Evolutionary conservation across 2,888 invertebrate species (phyloP).

Genomic region (Stratiomys singularior): DNA sequence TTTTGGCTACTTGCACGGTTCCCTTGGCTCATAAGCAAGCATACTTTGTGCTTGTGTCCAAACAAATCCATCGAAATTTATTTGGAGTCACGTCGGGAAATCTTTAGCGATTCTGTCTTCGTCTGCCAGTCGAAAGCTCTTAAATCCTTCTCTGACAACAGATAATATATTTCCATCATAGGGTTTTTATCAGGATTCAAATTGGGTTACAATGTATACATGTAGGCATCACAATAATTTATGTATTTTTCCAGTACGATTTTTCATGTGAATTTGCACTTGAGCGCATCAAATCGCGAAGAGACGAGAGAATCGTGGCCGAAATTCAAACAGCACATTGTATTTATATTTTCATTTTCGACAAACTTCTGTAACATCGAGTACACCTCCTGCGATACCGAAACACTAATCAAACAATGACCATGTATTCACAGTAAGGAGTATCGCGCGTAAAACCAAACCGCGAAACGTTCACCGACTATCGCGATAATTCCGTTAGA

Average conservation of each 20-base stretch:
- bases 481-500: not conserved
- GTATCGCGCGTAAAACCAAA: slow-evolving; percentile 9
- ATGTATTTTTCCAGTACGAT: not conserved
- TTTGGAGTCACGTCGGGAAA: slow-evolving; percentile 40
- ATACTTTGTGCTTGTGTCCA: slow-evolving; percentile 17
- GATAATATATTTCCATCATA: slow-evolving; percentile 35
- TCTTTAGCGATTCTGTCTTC: slow-evolving; percentile 11
- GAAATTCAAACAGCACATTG: no score
- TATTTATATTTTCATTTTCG: no score
- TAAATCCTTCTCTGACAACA: slow-evolving; percentile 22
- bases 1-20: slow-evolving; percentile 10
- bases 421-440: not conserved
- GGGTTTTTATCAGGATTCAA: slow-evolving; percentile 22
- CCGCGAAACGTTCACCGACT: slow-evolving; percentile 6
- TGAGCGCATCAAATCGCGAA: not conserved
- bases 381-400: no score
- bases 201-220: not conserved
- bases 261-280: not conserved
- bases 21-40: slow-evolving; percentile 3
- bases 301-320: no score
- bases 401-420: not conserved
- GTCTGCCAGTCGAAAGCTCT: slow-evolving; percentile 13
- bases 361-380: no score
- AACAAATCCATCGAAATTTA: slow-evolving; percentile 43
- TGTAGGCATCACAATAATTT: slow-evolving; percentile 7